phyloP scores from a whole-genome alignment of 2,113 vertebrate species.

The Phalacrocorax carbo region DNA sequence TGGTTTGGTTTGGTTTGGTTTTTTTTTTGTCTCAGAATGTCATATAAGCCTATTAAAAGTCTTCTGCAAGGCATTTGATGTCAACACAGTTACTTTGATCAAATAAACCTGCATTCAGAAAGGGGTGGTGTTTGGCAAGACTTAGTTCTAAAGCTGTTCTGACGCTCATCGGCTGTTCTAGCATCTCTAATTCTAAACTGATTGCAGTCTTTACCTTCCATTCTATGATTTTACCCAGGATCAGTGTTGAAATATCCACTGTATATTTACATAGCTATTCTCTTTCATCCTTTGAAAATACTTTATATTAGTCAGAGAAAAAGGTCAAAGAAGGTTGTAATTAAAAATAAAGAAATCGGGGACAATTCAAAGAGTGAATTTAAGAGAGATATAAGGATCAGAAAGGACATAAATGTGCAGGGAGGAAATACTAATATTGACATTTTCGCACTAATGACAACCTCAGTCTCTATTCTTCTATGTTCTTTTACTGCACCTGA shows the following conservation, averaged over 20 bases:
- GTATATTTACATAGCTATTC: not conserved
- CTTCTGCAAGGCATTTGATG: not conserved
- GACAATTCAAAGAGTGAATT: not conserved
- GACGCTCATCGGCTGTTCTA: not conserved
- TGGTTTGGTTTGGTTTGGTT: not conserved
- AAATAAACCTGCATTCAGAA: not conserved
- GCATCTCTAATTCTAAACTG: not conserved
- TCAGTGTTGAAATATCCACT: not conserved
- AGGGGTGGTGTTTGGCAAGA: not conserved
- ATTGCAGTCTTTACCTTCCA: not conserved
- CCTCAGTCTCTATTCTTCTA: not conserved
- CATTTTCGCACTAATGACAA: not conserved
- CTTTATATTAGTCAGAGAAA: not conserved
- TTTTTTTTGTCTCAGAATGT: not conserved
- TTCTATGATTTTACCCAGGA: not conserved
- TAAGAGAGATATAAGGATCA: not conserved
- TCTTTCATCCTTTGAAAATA: not conserved
- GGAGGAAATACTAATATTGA: not conserved
- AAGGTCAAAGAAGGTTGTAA: not conserved
- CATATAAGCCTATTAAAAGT: not conserved
- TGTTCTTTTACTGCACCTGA: not conserved
- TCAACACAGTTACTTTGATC: constrained; percentile 6
- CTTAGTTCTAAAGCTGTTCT: not conserved
- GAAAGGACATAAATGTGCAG: not conserved
- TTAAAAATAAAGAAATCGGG: not conserved